Conservation (phyloP, 2,888 invertebrate genomes). For the Arrhopalites spinosus region DNA sequence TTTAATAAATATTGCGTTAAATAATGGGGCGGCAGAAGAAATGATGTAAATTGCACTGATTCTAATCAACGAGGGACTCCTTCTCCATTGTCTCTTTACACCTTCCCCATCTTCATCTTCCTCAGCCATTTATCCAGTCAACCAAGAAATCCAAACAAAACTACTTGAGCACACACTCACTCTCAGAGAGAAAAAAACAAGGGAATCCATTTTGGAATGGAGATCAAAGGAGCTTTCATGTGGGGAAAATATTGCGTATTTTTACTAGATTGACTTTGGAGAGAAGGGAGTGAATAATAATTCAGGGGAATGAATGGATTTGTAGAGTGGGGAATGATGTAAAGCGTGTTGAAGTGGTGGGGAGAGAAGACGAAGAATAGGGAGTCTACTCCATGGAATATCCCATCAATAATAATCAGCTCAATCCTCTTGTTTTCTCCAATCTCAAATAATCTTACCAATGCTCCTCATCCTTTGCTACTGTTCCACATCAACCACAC, state of each 20-base stretch:
- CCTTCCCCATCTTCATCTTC: constrained; percentile 6
- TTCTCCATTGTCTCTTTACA: constrained; percentile 16
- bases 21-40: constrained; percentile 31
- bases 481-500: background rate
- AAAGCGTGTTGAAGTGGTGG: constrained; percentile 42
- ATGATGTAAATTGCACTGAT: constrained; percentile 26
- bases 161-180: background rate
- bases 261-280: background rate
- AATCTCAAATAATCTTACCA: background rate
- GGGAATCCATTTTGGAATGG: constrained; percentile 12
- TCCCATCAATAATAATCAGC: constrained; percentile 30
- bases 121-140: constrained; percentile 1
- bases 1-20: constrained; percentile 34
- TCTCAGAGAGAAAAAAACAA: background rate
- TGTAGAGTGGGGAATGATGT: constrained; percentile 27
- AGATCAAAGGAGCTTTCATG: no score
- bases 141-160: background rate
- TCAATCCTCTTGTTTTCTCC: background rate
- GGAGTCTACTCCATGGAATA: constrained; percentile 17
- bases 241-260: no score
- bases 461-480: background rate
- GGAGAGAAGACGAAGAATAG: constrained; percentile 15
- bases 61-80: constrained; percentile 30
- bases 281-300: constrained; percentile 25
- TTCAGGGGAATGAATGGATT: constrained; percentile 3